Base-by-base conservation (phyloP, 2,888 invertebrate genomes). In the Plagodis pulveraria region DNA sequence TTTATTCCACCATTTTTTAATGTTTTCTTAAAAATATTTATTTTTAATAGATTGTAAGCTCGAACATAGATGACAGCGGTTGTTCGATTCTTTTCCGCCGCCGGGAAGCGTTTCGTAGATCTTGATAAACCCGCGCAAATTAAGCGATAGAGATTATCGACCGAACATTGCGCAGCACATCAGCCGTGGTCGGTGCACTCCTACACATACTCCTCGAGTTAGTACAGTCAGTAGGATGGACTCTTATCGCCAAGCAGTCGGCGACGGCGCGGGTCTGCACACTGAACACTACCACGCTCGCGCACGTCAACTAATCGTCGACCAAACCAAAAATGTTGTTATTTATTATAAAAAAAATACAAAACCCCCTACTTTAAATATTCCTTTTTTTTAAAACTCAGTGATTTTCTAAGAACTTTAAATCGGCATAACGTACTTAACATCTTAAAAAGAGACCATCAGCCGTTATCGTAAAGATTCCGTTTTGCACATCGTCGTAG, bases 321-420 rank as follows among this genome's bases (percentile, higher is more conserved):
- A 56, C 38, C 35, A 5, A 12, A 41, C 2, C 33, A 42, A 10
- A 11, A 51, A 46, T 34, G n/a, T 55, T 51, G 40, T 52, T 58
- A 11, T 44, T 48, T 8, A 33, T 51, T 57, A 56, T 42, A 50
- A 46, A 56, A 50, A 51, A 51, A 4, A 42, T 10, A 43, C 32
- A 41, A 50, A 48, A 54, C 6, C 33, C 38, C 55, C 43, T 43
- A 6, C 38, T 46, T 48, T 11, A 22, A 22, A 22, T 35, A 50
- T 8, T 5, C 12, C 12, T 35, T 36, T 12, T 12, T 9, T 35
- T 11, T 2, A 11, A 12, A 22, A 22, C 22, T 22, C 4, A 4
- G 22, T 4, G 2, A 2, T 22, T 22, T 22, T 22, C 22, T 22
- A 2, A n/a, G n/a, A n/a, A 22, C 22, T 22, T 22, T 22, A 22